Evolutionary conservation across 1,140 invertebrate species (phyloP).

Genomic region (Eueides isabella): DNA sequence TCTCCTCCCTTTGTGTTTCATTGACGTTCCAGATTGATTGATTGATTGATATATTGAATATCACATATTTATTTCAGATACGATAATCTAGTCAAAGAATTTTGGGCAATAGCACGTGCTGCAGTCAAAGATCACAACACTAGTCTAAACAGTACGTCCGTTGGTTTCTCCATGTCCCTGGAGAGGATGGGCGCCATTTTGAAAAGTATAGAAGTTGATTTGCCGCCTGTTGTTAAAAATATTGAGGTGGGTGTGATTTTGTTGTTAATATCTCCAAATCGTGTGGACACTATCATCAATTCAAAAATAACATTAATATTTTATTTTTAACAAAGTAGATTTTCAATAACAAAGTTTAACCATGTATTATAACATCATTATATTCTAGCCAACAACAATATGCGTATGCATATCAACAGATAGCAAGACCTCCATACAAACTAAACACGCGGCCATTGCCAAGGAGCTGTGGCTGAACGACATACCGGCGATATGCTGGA

Average conservation of each 20-base stretch:
- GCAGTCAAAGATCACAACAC: conserved; percentile 56
- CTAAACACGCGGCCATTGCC: conserved; percentile 45
- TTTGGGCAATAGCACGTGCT: conserved; percentile 61
- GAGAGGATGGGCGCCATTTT: conserved; percentile 66
- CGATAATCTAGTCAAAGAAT: conserved; percentile 67
- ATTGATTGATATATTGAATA: no score
- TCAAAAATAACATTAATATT: no score
- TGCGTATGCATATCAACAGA: conserved; percentile 54
- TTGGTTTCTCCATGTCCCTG: conserved; percentile 69
- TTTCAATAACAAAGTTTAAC: no score
- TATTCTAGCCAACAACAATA: conserved; percentile 35
- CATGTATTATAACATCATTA: no score
- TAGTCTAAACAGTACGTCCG: conserved; percentile 54
- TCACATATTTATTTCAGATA: conserved; percentile 56
- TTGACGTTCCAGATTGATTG: no score
- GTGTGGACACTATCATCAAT: no score
- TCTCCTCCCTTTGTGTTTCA: no score
- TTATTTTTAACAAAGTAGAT: no score
- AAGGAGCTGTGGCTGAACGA: conserved; percentile 54
- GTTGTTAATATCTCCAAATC: no score
- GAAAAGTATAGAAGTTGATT: conserved; percentile 54
- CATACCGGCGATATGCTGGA: conserved; percentile 39
- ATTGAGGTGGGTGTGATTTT: conserved; percentile 44
- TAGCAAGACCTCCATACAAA: background rate
- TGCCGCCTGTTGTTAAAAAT: conserved; percentile 35